A percentile compares a stretch with the other conserved stretches of the same genome.
These are phyloP conservation scores for Epizoanthus ramosus DNA, from an alignment of 92 coral and sea anemone species.

Conservation along the genomic window DNA sequence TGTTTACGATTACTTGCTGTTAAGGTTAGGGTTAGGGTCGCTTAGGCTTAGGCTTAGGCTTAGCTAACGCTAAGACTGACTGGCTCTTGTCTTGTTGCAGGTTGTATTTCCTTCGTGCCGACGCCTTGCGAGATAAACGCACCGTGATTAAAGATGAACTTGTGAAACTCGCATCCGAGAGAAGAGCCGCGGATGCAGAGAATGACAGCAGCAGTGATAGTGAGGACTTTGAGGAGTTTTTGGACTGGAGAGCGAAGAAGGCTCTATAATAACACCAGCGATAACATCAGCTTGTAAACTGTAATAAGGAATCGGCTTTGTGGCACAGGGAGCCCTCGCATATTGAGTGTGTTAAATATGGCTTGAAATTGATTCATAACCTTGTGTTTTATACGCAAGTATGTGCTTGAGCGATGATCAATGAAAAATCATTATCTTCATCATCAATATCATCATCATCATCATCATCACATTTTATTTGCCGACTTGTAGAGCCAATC, in stretches of 20 bases:
- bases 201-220: constrained; percentile 71
- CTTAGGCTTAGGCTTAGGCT: too few relatives aligned
- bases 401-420: too few relatives aligned
- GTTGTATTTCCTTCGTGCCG: constrained; percentile 90
- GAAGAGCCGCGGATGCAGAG: constrained; percentile 50
- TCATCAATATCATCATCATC: too few relatives aligned
- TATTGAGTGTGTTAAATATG: too few relatives aligned
- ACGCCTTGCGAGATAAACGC: constrained; percentile 87
- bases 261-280: constrained; percentile 43
- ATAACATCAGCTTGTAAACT: background rate
- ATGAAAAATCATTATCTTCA: too few relatives aligned
- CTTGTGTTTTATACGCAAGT: too few relatives aligned
- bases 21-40: too few relatives aligned
- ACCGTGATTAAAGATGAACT: constrained; percentile 61
- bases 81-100: constrained; percentile 41
- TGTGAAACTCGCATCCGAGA: constrained; percentile 44
- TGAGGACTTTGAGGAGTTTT: constrained; percentile 91
- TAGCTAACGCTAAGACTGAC: background rate
- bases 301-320: background rate
- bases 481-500: too few relatives aligned
- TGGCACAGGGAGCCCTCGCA: background rate
- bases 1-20: background rate
- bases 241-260: constrained; percentile 98
- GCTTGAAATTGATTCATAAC: too few relatives aligned
- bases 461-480: too few relatives aligned